Evolutionary conservation across 2,113 vertebrate genomes (phyloP), one percentile per base, ranked within the genome.

Genomic region (Amblyornis subalaris): DNA sequence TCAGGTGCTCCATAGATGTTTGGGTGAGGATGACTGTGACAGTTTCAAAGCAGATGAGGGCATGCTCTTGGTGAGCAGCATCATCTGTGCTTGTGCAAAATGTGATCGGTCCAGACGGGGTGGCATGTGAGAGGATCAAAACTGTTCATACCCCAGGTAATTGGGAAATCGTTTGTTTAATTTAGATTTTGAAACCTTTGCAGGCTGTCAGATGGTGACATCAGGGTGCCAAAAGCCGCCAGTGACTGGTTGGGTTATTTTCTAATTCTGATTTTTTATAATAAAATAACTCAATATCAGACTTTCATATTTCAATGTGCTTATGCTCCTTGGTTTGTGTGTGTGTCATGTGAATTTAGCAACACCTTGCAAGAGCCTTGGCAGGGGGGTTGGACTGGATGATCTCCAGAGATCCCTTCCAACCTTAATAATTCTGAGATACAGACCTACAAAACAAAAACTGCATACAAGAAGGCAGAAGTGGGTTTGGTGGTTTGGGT

Each of bases 51-150:
- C 20, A 19, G 36, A 0, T 48, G 5, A 53, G n/a, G n/a, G 36
- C 5, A 44, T 33, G 7, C 35, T 91, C 10, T 62, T 45, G 67
- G 35, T 42, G 51, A 72, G 25, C 44, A 14, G 31, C 2, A 1
- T 67, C 38, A 22, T 51, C 60, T 77, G 16, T 54, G 44, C 47
- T 60, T 67, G 38, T 51, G 29, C 48, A 47, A 47, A 88, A 38
- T 16, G 14, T 22, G 4, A 29, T 54, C 11, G 5, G 0, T 42
- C 4, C 1, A 1, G 7, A 10, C 5, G 4, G 13, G 5, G 33
- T 7, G 22, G 22, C 2, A 2, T 3, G 12, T 26, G 20, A 80
- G 26, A 4, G 0, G 28, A 44, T 57, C 29, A 36, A 36, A 88
- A 2, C 10, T 31, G 6, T 75, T 85, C 8, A 8, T 65, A 40